Evolutionary conservation across 2,797 vertebrate species (phyloP).

Genomic region (Sebastes diploproa): DNA sequence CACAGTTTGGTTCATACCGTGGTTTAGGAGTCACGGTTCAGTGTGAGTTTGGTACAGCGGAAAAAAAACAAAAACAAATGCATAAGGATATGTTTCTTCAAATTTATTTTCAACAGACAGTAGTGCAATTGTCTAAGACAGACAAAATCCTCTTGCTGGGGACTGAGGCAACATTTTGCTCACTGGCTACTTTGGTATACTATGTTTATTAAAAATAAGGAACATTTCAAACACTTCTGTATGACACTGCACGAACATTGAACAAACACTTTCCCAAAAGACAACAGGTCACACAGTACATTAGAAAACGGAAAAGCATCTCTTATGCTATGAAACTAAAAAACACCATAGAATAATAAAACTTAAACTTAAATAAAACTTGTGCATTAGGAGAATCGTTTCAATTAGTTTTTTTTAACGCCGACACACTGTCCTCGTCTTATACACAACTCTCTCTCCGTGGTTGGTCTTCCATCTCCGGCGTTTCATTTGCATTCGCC

Average conservation of each 20-base stretch:
- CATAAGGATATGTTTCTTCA: background rate
- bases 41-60: background rate
- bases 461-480: rapidly evolving
- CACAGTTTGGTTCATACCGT: too few relatives aligned
- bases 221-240: background rate
- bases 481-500: background rate
- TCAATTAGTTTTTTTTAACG: background rate
- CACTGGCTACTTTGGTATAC: background rate
- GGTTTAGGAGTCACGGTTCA: background rate
- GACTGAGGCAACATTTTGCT: background rate
- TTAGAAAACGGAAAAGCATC: background rate
- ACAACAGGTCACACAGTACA: background rate
- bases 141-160: background rate
- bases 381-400: background rate
- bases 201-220: background rate
- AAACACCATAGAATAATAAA: background rate
- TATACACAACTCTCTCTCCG: background rate
- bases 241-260: too few relatives aligned
- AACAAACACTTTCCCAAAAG: background rate
- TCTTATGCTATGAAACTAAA: background rate
- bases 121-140: background rate
- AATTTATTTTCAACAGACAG: background rate
- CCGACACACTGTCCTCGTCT: background rate
- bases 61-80: background rate
- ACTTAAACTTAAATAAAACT: background rate